Base-by-base conservation (phyloP, 2,113 vertebrate genomes). In the Heterotilapia buettikoferi region DNA sequence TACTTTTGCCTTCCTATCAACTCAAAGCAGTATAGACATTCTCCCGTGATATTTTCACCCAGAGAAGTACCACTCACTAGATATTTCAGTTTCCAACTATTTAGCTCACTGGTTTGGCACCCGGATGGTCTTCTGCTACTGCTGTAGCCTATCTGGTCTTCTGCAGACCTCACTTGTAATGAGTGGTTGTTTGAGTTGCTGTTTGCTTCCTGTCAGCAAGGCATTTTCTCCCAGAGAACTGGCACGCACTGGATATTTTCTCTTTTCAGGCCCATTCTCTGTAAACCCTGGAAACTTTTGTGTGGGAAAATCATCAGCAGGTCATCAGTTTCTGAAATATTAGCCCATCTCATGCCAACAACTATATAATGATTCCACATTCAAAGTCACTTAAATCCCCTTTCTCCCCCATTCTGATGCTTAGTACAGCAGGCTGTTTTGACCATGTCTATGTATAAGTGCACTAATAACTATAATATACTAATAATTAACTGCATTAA, bases 101-200 rank as follows among this genome's bases (percentile, higher is more conserved):
- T 38, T 38, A 66, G 33, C 63, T 21, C 6, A 40, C 63, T 38
- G 6, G 63, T 38, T 21, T 21, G 11, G 33, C 19, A 68, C 33
- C 19, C 0, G 2, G 19, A 38, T 0, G 11, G 19, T 68, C 63
- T 68, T 68, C 3, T 7, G 4, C 33, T 66, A 63, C 31, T 66
- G 63, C 33, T 68, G 33, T 68, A 43, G 38, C 2, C 1, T 43
- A 43, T 71, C 12, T 71, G 66, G n/a, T 71, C 66, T 71, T 43
- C 38, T 71, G 38, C 66, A 43, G 14, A 43, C 63, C 33, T 68
- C 19, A 38, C 19, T 68, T 68, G 16, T 71, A 26, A 40, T 6
- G 40, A 73, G 21, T 45, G 40, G 38, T 18, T 10, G 45, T 73
- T 45, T 26, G 68, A 73, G 21, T 73, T 45, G 26, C 68, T 18